Percentiles rank a stretch among this genome's conserved stretches.
phyloP scores from a whole-genome alignment of 1,140 invertebrate species.

The Lasioglossum albipes region DNA sequence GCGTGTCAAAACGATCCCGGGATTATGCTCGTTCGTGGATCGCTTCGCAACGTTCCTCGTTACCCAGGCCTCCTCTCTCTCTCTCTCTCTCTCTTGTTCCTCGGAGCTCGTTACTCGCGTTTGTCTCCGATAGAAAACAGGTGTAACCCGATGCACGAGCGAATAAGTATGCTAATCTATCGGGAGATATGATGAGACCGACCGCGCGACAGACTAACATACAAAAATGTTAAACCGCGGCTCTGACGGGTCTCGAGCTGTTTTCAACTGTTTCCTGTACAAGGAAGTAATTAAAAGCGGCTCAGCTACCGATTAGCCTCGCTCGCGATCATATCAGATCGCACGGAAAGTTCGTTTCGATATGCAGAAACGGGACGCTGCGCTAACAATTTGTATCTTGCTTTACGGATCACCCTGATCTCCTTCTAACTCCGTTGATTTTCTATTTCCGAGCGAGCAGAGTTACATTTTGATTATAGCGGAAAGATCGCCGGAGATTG shows the following conservation, averaged over 20 bases:
- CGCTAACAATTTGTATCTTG: too few species aligned
- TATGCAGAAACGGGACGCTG: too few species aligned
- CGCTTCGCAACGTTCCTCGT: slow-evolving; percentile 34
- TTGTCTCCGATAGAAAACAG: not conserved
- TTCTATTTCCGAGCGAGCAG: too few species aligned
- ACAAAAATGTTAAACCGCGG: not conserved
- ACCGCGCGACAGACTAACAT: slow-evolving; percentile 3
- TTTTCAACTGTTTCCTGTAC: too few species aligned
- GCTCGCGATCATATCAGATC: too few species aligned
- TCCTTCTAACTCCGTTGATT: too few species aligned
- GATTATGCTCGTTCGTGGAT: slow-evolving; percentile 37
- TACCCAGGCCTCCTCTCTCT: not conserved
- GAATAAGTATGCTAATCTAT: slow-evolving; percentile 34
- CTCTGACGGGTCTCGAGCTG: not conserved
- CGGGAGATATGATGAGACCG: not conserved
- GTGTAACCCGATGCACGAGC: not conserved
- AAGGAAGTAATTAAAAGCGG: not conserved
- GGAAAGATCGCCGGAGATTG: too few species aligned
- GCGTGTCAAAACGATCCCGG: slow-evolving; percentile 30
- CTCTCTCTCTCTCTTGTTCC: too few species aligned
- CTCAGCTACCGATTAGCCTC: not conserved
- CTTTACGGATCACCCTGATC: too few species aligned
- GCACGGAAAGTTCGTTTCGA: too few species aligned
- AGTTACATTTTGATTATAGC: too few species aligned
- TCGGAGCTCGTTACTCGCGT: not conserved